These are phyloP conservation scores for Pseudopodoces humilis DNA, from an alignment of 2,113 vertebrate species.

Conservation along the genomic window DNA sequence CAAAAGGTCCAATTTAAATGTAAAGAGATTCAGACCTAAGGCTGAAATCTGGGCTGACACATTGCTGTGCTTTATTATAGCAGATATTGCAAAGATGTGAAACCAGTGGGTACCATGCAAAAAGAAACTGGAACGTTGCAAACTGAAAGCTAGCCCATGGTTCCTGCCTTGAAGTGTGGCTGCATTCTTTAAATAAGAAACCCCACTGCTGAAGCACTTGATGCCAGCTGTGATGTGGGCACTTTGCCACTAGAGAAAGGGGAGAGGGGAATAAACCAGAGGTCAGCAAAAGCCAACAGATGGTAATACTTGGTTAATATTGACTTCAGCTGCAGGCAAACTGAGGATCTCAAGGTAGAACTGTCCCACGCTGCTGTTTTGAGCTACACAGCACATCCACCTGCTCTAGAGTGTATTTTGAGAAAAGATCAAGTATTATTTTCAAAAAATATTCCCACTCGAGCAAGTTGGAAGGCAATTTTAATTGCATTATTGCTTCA, in stretches of 20 bases:
- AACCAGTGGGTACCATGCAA: neutral
- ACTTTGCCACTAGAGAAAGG: neutral
- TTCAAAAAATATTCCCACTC: neutral
- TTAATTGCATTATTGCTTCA: slow-evolving; percentile 60
- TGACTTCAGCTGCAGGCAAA: neutral
- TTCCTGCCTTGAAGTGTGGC: neutral
- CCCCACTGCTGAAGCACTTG: neutral
- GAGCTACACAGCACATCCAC: neutral
- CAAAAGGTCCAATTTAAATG: slow-evolving; percentile 2
- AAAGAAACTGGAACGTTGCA: neutral
- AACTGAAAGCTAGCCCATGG: neutral
- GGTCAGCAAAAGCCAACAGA: slow-evolving; percentile 35
- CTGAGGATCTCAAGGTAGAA: neutral
- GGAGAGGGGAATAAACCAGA: neutral
- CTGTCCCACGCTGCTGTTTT: neutral
- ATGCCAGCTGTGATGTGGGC: slow-evolving; percentile 23
- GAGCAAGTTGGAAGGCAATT: slow-evolving; percentile 27
- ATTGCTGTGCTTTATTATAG: neutral
- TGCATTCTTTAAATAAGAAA: neutral
- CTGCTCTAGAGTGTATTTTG: slow-evolving; percentile 34
- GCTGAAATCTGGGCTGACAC: neutral
- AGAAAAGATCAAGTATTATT: slow-evolving; percentile 24
- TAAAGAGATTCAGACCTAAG: slow-evolving; percentile 9
- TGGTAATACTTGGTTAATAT: slow-evolving; percentile 10
- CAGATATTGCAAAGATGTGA: neutral